These are phyloP conservation scores for Conopomorpha cramerella DNA, from an alignment of 1,140 invertebrate genomes.

Conservation along the genomic window DNA sequence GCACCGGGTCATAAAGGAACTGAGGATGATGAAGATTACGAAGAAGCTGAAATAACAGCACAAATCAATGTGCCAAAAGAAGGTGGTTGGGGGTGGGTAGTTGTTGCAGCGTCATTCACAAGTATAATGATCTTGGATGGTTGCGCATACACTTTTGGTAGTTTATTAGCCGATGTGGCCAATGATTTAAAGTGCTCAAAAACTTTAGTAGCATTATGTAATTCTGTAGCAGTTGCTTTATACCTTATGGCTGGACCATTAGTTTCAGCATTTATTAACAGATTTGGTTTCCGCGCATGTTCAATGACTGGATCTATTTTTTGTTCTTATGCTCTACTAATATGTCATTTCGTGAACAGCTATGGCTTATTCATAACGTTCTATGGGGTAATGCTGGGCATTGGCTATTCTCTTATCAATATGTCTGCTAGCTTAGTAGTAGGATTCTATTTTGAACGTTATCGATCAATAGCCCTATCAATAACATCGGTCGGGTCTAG, in stretches of 20 bases:
- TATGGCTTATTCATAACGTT: conserved; percentile 24
- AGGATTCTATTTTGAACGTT: conserved; percentile 82
- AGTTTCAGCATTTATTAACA: conserved; percentile 73
- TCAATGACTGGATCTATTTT: conserved; percentile 66
- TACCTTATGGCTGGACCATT: conserved; percentile 69
- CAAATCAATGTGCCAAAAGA: conserved; percentile 39
- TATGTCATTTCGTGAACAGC: conserved; percentile 31
- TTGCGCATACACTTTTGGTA: conserved; percentile 37
- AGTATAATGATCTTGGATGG: conserved; percentile 36
- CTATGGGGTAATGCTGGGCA: conserved; percentile 64
- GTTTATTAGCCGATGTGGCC: conserved; percentile 27
- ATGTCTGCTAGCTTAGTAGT: conserved; percentile 71
- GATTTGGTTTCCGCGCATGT: conserved; percentile 74
- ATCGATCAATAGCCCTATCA: conserved; percentile 76
- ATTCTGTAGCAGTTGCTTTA: conserved; percentile 36
- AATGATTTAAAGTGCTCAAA: conserved; percentile 22
- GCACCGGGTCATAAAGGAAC: no score
- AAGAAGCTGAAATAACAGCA: conserved; percentile 46
- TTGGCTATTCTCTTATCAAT: conserved; percentile 76
- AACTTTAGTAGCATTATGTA: conserved; percentile 28
- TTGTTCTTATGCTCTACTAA: conserved; percentile 28
- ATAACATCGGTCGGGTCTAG: conserved; percentile 82
- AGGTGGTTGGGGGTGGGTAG: conserved; percentile 45
- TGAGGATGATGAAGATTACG: conserved; percentile 27
- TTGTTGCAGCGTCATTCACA: conserved; percentile 27